Percentiles rank a stretch among this genome's conserved stretches.
phyloP scores from a whole-genome alignment of 2,888 invertebrate genomes.

The Torymus texanus region DNA sequence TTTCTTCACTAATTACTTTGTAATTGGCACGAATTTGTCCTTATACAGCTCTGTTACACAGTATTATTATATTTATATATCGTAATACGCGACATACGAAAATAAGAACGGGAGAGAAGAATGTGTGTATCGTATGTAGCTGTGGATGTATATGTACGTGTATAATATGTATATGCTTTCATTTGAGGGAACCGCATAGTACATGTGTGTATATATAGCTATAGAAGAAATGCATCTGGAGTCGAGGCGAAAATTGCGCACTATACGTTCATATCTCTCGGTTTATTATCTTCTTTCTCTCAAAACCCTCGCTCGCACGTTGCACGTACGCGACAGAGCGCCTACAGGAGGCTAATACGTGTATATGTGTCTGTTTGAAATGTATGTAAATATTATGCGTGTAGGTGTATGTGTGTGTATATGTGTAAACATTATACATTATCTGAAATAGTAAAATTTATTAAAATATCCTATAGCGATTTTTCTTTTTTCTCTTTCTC shows the following conservation, averaged over 20 bases:
- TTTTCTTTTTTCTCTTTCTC: slow-evolving; percentile 24
- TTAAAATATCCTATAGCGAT: slow-evolving; percentile 49
- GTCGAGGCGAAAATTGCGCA: too few species aligned
- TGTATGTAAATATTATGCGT: background rate
- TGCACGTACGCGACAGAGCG: too few species aligned
- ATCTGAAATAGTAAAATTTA: slow-evolving; percentile 51
- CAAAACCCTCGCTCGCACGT: too few species aligned
- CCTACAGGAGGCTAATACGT: too few species aligned
- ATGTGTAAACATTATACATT: slow-evolving; percentile 13
- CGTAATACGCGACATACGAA: background rate
- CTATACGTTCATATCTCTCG: too few species aligned
- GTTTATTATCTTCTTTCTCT: too few species aligned
- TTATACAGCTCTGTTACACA: slow-evolving; percentile 29
- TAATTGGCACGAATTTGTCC: slow-evolving; percentile 54
- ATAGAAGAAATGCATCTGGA: too few species aligned
- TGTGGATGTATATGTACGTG: background rate
- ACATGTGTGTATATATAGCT: too few species aligned
- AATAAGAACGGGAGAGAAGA: slow-evolving; percentile 11
- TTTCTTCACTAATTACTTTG: slow-evolving; percentile 31
- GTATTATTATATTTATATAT: background rate
- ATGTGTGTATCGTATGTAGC: background rate
- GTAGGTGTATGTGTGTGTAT: background rate
- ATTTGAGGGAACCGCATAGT: too few species aligned
- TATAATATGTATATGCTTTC: background rate
- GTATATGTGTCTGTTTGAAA: background rate